Conservation (phyloP, 2,888 invertebrate species). For the Leptogaster cylindrica region DNA sequence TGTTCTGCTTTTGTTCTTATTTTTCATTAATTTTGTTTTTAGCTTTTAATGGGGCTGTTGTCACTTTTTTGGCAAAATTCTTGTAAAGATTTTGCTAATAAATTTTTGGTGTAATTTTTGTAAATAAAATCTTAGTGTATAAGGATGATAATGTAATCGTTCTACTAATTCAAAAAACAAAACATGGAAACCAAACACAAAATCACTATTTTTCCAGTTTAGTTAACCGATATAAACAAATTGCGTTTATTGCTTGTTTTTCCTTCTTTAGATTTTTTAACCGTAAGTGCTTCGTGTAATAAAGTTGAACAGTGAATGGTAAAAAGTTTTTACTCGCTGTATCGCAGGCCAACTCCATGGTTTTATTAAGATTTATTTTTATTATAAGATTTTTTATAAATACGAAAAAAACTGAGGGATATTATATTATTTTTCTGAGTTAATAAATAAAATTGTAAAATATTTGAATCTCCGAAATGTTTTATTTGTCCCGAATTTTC, state of each 20-base stretch:
- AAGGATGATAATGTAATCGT: slow-evolving; percentile 21
- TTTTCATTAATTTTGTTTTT: slow-evolving; percentile 2
- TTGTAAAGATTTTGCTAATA: slow-evolving; percentile 34
- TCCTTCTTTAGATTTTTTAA: slow-evolving; percentile 12
- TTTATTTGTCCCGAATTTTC: too few species aligned
- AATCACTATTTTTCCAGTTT: slow-evolving; percentile 31
- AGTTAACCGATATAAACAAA: slow-evolving; percentile 19
- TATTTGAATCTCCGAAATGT: slow-evolving; percentile 21
- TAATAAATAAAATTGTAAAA: slow-evolving; percentile 35
- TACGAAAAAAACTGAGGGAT: slow-evolving; percentile 29
- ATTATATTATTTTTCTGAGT: slow-evolving; percentile 38
- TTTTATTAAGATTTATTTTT: slow-evolving; percentile 37
- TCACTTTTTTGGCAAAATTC: slow-evolving; percentile 27
- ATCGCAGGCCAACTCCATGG: slow-evolving; percentile 27
- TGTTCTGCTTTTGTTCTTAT: not conserved
- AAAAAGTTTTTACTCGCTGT: slow-evolving; percentile 33
- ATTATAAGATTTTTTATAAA: slow-evolving; percentile 38
- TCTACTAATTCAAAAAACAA: slow-evolving; percentile 19
- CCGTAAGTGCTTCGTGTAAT: slow-evolving; percentile 39
- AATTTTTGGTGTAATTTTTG: slow-evolving; percentile 39
- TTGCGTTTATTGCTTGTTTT: not conserved
- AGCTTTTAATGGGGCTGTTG: slow-evolving; percentile 39
- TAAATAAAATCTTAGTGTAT: slow-evolving; percentile 35
- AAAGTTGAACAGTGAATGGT: slow-evolving; percentile 16
- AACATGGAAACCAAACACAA: slow-evolving; percentile 2